These are phyloP conservation scores for Hirtodrosophila histrioides DNA, from an alignment of 2,888 invertebrate species.

Conservation along the genomic window DNA sequence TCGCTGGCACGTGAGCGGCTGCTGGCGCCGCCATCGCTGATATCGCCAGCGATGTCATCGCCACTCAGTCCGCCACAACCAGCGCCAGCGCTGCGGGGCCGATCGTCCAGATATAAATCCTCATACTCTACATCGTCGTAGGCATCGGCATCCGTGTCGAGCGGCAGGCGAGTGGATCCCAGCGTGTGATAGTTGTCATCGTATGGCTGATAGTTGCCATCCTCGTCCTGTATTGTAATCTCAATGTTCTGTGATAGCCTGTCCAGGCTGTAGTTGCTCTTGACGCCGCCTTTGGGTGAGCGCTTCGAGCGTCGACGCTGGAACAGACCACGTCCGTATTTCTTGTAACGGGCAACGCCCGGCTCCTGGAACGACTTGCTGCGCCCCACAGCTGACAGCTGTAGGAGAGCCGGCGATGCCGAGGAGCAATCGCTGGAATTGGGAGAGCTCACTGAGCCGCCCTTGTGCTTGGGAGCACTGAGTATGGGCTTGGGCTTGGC, in stretches of 20 bases:
- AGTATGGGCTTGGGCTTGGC: constrained; percentile 68
- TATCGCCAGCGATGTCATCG: constrained; percentile 78
- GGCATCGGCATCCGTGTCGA: constrained; percentile 44
- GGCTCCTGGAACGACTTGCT: constrained; percentile 85
- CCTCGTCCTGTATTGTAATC: constrained; percentile 83
- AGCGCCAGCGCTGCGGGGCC: constrained; percentile 45
- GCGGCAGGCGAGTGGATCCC: constrained; percentile 29
- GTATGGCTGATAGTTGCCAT: constrained; percentile 82
- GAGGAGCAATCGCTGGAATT: constrained; percentile 82
- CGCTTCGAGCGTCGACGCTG: constrained; percentile 82
- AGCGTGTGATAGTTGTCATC: constrained; percentile 82
- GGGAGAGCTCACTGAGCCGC: constrained; percentile 78
- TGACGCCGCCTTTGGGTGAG: constrained; percentile 63
- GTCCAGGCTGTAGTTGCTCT: constrained; percentile 82
- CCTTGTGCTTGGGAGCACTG: constrained; percentile 68
- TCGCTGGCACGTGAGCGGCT: constrained; percentile 75
- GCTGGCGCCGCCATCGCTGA: constrained; percentile 79
- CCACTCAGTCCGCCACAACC: constrained; percentile 50
- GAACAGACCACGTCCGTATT: constrained; percentile 81
- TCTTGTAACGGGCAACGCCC: constrained; percentile 76
- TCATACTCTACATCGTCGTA: constrained; percentile 69
- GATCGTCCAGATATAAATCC: constrained; percentile 73
- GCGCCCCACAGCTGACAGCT: constrained; percentile 79
- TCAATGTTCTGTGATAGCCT: constrained; percentile 83
- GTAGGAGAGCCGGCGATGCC: constrained; percentile 63